Base-by-base conservation (phyloP, 1,140 invertebrate species). In the Chymomyza costata region DNA sequence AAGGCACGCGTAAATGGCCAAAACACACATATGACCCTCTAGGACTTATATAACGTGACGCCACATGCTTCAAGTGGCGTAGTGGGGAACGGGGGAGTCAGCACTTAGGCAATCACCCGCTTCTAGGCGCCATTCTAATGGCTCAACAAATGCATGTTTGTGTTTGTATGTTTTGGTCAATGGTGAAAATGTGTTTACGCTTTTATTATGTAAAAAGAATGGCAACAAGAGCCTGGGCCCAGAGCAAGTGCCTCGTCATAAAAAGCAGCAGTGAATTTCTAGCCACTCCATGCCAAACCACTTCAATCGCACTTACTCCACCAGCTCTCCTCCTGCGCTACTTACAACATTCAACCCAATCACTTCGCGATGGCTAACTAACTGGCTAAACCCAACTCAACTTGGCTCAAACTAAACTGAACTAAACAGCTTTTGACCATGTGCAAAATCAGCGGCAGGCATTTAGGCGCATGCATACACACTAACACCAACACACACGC, bases 131-230 rank as follows among this genome's bases (percentile, higher is more conserved):
- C 69, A 65, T 65, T 68, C 54, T 74, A 69, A 74, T 74, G 55
- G 54, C 38, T 35, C 32, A 45, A 3, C 8, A 25, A 25, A 8
- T 8, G 21, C n/a, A 13, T 21, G 54, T 56, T 47, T 51, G 35
- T n/a, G n/a, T n/a, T n/a, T n/a, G n/a, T n/a, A n/a, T n/a, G n/a
- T n/a, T n/a, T 44, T 59, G 61, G 54, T 55, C 59, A 53, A 78
- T 78, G 68, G 73, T 81, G 74, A 68, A 78, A 78, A 78, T 73
- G 73, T 78, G 73, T 78, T 78, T 78, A 78, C 73, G 73, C 73
- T 78, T 78, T 78, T 78, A 78, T 78, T 78, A 78, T 78, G 67
- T 81, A 73, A 68, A 80, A 55, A 65, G 46, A 37, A 21, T 25
- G 19, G n/a, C 25, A 28, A 28, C 25, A 28, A 28, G 10, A 28